Percentiles rank a stretch among this genome's conserved stretches.
These are phyloP conservation scores for Chiloscyllium plagiosum DNA, from an alignment of 2,113 vertebrate genomes.

Conservation along the genomic window DNA sequence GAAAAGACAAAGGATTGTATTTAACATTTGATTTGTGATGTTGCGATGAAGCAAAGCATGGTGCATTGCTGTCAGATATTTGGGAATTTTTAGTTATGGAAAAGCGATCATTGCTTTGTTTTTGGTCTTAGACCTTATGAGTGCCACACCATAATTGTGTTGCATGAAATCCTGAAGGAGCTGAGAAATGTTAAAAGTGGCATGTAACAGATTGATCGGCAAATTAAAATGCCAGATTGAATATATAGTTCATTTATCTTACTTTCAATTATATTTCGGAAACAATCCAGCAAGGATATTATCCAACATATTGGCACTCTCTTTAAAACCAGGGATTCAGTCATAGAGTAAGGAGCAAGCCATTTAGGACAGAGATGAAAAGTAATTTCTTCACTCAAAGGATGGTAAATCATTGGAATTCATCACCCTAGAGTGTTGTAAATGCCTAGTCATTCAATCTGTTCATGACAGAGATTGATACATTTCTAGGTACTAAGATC, in stretches of 20 bases:
- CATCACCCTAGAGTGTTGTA: too few species aligned
- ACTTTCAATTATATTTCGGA: neutral
- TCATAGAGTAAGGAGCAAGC: too few species aligned
- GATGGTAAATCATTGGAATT: too few species aligned
- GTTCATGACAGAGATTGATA: too few species aligned
- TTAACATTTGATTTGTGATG: neutral
- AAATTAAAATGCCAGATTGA: neutral
- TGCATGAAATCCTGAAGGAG: neutral
- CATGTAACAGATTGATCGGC: neutral
- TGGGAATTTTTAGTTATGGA: neutral
- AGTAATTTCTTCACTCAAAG: too few species aligned
- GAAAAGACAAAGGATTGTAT: neutral
- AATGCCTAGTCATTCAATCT: too few species aligned
- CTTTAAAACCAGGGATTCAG: too few species aligned
- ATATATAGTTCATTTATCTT: neutral
- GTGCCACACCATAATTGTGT: neutral
- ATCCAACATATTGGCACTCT: too few species aligned
- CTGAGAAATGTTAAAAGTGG: neutral
- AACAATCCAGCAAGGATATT: neutral
- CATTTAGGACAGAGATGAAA: too few species aligned
- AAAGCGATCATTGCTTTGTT: neutral
- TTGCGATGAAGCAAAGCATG: neutral
- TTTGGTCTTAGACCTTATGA: neutral
- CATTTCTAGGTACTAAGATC: too few species aligned
- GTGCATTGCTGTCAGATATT: neutral